Base-by-base conservation (phyloP, 1,140 invertebrate genomes). In the Drosophila tristis region DNA sequence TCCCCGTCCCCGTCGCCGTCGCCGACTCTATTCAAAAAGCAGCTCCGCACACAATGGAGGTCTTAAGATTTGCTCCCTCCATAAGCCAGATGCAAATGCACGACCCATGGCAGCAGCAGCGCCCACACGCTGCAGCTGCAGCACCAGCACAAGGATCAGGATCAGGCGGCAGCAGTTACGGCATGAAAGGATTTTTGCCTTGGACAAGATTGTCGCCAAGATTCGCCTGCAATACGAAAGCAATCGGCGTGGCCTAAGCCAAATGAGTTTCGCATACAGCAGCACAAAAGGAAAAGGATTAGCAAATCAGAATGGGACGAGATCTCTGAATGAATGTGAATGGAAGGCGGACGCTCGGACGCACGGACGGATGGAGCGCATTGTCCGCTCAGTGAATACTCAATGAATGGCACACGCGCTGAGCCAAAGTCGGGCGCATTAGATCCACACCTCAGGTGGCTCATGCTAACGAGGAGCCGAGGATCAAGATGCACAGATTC, bases 161-260 rank as follows among this genome's bases (percentile, higher is more conserved):
- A 39, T 39, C 35, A 39, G 35, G 11, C 35, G 9, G 9, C 31
- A 4, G 31, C 44, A 31, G 25, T 15, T 9, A 25, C 31, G 25
- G 43, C 25, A 66, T 73, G 25, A 75, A 75, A 64, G 80, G 75
- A 84, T 85, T 76, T 55, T 66, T 31, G 8, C 25, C 4, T 39
- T 11, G 75, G 42, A 13, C 23, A 8, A 51, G 45, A 64, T 51
- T 54, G 71, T 74, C 76, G 70, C 11, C 79, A 78, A 66, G 59
- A 82, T 80, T 80, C 65, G 43, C 42, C 47, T 48, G 68, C 78
- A 80, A 80, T 81, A 74, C 54, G 73, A 81, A 74, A 62, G 79
- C 79, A 66, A 62, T 70, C 44, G 43, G 31, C 13, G 4, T 15
- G 49, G 39, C 23, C 61, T 82, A 74, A 81, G 79, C 79, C 60